These are phyloP conservation scores for Gallinago stenura DNA, from an alignment of 2,797 vertebrate species.

Conservation along the genomic window DNA sequence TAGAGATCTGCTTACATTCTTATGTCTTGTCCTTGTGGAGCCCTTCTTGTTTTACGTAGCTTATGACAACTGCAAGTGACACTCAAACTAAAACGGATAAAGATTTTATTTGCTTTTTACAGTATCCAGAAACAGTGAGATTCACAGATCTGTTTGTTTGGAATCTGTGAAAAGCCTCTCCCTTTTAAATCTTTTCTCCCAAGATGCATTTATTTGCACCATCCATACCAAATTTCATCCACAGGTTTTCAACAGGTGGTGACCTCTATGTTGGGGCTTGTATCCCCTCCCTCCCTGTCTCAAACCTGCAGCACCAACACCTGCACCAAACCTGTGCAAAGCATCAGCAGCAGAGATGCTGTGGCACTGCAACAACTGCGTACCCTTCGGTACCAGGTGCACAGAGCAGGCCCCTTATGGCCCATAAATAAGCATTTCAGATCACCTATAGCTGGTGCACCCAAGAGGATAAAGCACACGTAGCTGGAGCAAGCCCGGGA, in stretches of 20 bases:
- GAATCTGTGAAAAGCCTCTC: background rate
- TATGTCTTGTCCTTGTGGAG: background rate
- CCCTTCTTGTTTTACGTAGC: background rate
- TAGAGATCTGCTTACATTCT: background rate
- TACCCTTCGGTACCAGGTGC: background rate
- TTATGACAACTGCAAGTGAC: background rate
- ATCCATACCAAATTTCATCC: background rate
- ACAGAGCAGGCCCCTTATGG: background rate
- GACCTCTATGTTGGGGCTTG: background rate
- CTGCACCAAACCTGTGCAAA: background rate
- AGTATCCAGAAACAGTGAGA: background rate
- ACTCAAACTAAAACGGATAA: background rate
- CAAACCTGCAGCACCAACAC: background rate
- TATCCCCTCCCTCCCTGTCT: background rate
- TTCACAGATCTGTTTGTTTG: background rate
- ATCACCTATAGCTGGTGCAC: background rate
- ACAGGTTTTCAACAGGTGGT: background rate
- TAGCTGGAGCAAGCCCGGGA: fast-evolving
- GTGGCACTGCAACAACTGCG: fast-evolving
- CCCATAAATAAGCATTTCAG: fast-evolving
- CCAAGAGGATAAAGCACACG: background rate
- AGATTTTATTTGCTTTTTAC: background rate
- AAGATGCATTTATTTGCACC: background rate
- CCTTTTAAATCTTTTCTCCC: background rate
- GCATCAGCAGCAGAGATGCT: fast-evolving